Conservation (phyloP, 37 sponge, comb jelly and placozoan species). For the Ianthella basta region DNA sequence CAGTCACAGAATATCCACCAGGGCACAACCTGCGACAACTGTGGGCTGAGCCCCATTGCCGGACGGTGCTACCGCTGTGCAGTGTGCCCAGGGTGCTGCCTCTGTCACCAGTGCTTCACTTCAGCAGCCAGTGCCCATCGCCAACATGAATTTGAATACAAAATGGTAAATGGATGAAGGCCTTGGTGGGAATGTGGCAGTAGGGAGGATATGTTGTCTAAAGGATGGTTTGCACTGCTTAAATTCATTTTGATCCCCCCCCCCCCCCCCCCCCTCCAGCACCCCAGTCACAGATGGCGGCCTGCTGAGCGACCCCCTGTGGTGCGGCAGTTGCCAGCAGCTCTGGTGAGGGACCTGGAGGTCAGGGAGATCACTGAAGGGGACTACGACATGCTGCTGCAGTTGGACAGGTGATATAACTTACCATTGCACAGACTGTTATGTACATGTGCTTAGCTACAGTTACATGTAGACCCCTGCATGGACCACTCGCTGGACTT, state of each 20-base stretch:
- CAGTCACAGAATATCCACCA: slow-evolving; percentile 42
- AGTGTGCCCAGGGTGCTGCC: slow-evolving; percentile 53
- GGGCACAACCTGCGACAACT: slow-evolving; percentile 63
- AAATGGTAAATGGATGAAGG: slow-evolving; percentile 18
- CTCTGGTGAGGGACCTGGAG: slow-evolving; percentile 64
- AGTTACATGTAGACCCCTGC: no score
- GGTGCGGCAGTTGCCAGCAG: slow-evolving; percentile 51
- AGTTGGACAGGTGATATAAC: slow-evolving; percentile 59
- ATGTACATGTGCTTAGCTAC: neutral
- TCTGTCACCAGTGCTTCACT: slow-evolving; percentile 77
- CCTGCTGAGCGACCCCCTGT: slow-evolving; percentile 18
- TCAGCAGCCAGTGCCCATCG: slow-evolving; percentile 41
- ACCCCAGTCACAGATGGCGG: slow-evolving; percentile 45
- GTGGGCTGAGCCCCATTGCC: slow-evolving; percentile 63
- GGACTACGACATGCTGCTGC: slow-evolving; percentile 88
- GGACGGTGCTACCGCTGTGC: slow-evolving; percentile 81
- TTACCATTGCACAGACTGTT: neutral
- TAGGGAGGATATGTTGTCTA: no score
- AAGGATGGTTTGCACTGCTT: no score
- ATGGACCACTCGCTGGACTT: no score
- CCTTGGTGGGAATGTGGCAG: no score
- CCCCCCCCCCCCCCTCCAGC: neutral
- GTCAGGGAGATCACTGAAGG: slow-evolving; percentile 75
- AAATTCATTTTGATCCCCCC: no score
- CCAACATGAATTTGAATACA: slow-evolving; percentile 58